Evolutionary conservation across 2,888 invertebrate species (phyloP), one percentile per base, ranked within the genome.

Genomic region (Drosophila mettleri): DNA sequence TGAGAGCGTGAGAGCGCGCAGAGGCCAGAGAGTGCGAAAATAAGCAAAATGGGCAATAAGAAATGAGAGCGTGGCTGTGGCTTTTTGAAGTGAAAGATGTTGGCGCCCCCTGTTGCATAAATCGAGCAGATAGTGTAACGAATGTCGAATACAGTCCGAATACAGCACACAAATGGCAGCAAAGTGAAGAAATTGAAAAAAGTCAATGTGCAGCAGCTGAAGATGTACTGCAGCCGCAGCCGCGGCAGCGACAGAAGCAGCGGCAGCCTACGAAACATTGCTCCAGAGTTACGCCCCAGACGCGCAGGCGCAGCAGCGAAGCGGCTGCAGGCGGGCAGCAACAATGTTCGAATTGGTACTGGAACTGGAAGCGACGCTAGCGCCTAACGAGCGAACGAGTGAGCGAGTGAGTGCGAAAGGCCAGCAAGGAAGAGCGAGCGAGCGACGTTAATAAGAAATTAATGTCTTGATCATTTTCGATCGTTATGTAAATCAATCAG

Each of bases 401-500:
- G 45, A 46, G 34, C 20, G 41, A 53, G 64, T n/a, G n/a, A n/a
- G n/a, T n/a, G n/a, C n/a, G 49, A 38, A 31, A 22, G 27, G 27
- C 53, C 60, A 67, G 72, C 18, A n/a, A 20, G 20, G 14, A 31
- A 31, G 43, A 63, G 41, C 72, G 61, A 74, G 33, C 77, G 63
- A 86, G 55, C 88, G 81, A 90, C 86, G 89, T 89, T 91, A 91
- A 91, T 91, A 91, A 91, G 90, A 91, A 91, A 89, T 90, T 91
- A 91, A 91, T 91, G 91, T 91, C 91, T 91, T 91, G 91, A 91
- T 91, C 91, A 91, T 91, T 91, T 91, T 91, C 90, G 90, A 91
- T 91, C 91, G 91, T 92, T 92, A 92, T 92, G 92, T 92, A 92
- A 92, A 92, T 92, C 92, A 92, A 92, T 92, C 92, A 92, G 91